phyloP scores from a whole-genome alignment of 2,797 vertebrate species.

The Tympanoctomys barrerae region DNA sequence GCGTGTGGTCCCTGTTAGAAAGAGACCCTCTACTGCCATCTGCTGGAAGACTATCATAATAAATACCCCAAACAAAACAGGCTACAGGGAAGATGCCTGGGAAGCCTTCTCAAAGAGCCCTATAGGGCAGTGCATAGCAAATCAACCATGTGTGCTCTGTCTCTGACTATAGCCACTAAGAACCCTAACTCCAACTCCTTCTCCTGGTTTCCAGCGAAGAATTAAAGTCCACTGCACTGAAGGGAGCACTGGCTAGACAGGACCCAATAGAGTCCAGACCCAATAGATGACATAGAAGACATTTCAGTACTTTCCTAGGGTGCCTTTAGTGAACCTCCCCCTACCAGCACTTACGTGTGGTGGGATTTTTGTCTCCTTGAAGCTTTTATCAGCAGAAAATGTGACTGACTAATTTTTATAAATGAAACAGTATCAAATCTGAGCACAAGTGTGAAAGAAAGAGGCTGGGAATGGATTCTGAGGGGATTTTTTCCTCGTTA shows the following conservation, averaged over 20 bases:
- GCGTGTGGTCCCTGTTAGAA: background rate
- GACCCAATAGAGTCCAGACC: background rate
- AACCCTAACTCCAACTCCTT: background rate
- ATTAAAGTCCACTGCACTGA: background rate
- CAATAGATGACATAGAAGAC: background rate
- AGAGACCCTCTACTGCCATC: slow-evolving; percentile 57
- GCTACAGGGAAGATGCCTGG: background rate
- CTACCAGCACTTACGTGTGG: background rate
- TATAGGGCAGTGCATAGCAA: background rate
- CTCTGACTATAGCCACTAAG: background rate
- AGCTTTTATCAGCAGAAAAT: background rate
- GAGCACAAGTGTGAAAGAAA: background rate
- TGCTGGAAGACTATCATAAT: background rate
- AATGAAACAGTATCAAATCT: background rate
- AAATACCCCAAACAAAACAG: background rate
- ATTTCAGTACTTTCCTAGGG: background rate
- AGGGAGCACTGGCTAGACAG: background rate
- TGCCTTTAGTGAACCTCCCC: background rate
- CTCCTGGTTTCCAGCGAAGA: background rate
- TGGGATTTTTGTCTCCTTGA: background rate
- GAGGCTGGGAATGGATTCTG: background rate
- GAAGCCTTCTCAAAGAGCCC: background rate
- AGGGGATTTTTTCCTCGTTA: background rate
- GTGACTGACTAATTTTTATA: too few relatives aligned
- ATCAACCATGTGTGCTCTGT: background rate